A percentile compares a stretch with the other conserved stretches of the same genome.
phyloP scores from a whole-genome alignment of 2,797 vertebrate genomes.

The Odontamblyopus rebecca region DNA sequence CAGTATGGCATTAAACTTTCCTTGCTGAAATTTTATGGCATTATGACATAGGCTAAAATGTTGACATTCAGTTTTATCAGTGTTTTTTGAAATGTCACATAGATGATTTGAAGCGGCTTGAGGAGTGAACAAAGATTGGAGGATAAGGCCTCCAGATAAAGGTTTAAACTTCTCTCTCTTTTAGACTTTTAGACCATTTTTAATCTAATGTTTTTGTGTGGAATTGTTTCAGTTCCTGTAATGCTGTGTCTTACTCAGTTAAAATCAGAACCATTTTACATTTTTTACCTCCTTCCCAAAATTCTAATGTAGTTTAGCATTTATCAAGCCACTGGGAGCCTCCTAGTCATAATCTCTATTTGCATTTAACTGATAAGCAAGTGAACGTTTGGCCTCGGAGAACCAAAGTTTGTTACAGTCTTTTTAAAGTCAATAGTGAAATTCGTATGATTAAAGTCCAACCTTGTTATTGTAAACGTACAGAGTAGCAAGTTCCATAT shows the following conservation, averaged over 20 bases:
- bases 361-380: not conserved
- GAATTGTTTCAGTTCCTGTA: not conserved
- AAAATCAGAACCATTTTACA: not conserved
- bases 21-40: not conserved
- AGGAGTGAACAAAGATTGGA: not conserved
- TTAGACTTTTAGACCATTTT: not conserved
- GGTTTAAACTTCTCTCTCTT: not conserved
- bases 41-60: not conserved
- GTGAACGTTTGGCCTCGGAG: not conserved
- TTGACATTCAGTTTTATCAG: not conserved
- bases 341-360: not conserved
- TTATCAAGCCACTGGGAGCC: not conserved
- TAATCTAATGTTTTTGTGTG: not conserved
- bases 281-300: not conserved
- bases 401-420: not conserved
- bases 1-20: not conserved
- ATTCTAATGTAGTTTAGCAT: not conserved
- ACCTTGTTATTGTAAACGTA: not conserved
- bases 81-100: constrained; percentile 6
- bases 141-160: not conserved
- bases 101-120: not conserved
- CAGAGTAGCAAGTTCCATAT: not conserved
- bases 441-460: not conserved
- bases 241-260: not conserved
- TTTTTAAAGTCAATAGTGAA: not conserved